A percentile compares a stretch with the other conserved stretches of the same genome.
These are phyloP conservation scores for Rhinogobio ventralis DNA, from an alignment of 2,797 vertebrate genomes.

Conservation along the genomic window DNA sequence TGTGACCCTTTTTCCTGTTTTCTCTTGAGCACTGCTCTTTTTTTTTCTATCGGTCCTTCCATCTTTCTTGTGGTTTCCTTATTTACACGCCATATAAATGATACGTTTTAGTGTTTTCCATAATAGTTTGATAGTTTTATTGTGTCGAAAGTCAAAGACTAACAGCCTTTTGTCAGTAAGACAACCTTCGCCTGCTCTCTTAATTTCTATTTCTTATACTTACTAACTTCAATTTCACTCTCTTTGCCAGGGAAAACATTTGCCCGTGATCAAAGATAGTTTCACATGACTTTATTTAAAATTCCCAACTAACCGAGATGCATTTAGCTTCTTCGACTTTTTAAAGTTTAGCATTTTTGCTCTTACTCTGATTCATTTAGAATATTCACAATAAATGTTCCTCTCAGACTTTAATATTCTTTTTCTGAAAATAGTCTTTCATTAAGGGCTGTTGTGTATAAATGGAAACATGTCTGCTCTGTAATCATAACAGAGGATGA, in stretches of 20 bases:
- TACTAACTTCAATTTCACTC: not conserved
- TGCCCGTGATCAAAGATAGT: conserved; percentile 9
- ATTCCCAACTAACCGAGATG: not conserved
- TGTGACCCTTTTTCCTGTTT: conserved; percentile 29
- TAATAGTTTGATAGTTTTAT: conserved; percentile 11
- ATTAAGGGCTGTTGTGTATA: conserved; percentile 15
- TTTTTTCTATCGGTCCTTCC: conserved; percentile 12
- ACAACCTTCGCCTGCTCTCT: not conserved
- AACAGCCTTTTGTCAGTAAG: not conserved
- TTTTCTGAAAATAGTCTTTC: conserved; percentile 35
- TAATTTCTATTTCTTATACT: not conserved
- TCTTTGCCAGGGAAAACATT: conserved; percentile 47
- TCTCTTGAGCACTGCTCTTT: not conserved
- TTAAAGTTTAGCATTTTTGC: not conserved
- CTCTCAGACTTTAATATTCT: not conserved
- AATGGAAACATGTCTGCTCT: conserved; percentile 44
- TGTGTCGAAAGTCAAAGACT: not conserved
- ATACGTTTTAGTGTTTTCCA: conserved; percentile 5
- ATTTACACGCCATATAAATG: conserved; percentile 6
- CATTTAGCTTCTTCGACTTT: not conserved
- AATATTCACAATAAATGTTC: not conserved
- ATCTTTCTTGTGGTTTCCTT: conserved; percentile 2
- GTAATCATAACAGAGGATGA: conserved; percentile 13
- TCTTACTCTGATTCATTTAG: not conserved
- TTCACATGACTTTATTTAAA: conserved; percentile 11